Percentiles rank a stretch among this genome's conserved stretches.
phyloP scores from a whole-genome alignment of 2,113 vertebrate genomes.

The Galeopterus variegatus region DNA sequence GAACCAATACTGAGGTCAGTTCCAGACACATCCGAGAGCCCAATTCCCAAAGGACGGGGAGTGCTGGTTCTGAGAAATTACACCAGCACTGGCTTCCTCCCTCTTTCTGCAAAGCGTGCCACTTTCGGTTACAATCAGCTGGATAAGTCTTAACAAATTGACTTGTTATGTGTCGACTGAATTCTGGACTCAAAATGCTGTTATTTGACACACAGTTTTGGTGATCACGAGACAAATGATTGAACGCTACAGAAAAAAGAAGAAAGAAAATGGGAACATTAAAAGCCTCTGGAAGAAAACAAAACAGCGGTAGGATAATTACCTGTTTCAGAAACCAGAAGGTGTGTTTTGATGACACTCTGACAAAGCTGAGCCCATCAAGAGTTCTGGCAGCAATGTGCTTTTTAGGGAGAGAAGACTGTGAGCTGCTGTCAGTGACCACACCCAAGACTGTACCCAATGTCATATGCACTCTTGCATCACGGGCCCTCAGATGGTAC shows the following conservation, averaged over 20 bases:
- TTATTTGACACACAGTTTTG: constrained; percentile 4
- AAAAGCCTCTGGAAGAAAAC: constrained; percentile 62
- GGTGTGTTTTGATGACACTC: constrained; percentile 62
- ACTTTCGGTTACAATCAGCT: constrained; percentile 12
- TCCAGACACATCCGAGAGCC: background rate
- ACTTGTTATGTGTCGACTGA: constrained; percentile 1
- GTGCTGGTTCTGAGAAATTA: background rate
- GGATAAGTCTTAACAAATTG: constrained; percentile 46
- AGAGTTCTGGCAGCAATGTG: background rate
- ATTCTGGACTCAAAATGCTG: constrained; percentile 22
- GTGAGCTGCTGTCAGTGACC: background rate
- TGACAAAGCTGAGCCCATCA: constrained; percentile 13
- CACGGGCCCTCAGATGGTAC: background rate
- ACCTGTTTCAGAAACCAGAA: constrained; percentile 68
- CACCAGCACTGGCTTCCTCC: background rate
- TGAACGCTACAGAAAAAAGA: constrained; percentile 46
- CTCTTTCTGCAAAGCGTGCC: too few species aligned
- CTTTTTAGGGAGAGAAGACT: background rate
- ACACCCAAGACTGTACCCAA: background rate
- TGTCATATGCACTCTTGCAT: background rate
- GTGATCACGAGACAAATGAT: constrained; percentile 64
- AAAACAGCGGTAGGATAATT: constrained; percentile 64
- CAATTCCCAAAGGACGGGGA: background rate
- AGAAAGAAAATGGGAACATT: constrained; percentile 40
- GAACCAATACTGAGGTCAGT: background rate